A percentile compares a stretch with the other conserved stretches of the same genome.
Conservation (phyloP, 2,113 vertebrate genomes). For the Fulica atra region DNA sequence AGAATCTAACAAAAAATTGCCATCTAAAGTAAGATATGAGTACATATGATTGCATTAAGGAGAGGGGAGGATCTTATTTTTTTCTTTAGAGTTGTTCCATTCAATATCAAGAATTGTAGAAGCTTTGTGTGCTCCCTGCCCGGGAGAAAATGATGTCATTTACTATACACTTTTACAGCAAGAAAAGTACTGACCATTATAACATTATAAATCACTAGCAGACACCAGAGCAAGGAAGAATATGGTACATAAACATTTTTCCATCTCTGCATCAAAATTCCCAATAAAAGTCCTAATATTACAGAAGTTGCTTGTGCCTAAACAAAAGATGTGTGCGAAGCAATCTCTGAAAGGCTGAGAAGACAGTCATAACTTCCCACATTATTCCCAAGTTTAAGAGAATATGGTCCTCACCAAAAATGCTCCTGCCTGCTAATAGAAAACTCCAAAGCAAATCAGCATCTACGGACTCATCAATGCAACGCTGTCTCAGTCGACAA, state of each 20-base stretch:
- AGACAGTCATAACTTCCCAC: not conserved
- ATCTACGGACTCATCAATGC: not conserved
- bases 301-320: not conserved
- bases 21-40: constrained; percentile 50
- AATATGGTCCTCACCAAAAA: not conserved
- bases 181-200: not conserved
- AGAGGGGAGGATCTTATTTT: not conserved
- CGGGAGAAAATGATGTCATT: constrained; percentile 32
- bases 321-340: not conserved
- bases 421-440: not conserved
- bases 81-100: constrained; percentile 37
- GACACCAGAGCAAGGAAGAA: not conserved
- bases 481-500: not conserved
- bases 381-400: not conserved
- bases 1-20: constrained; percentile 58
- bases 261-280: not conserved
- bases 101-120: constrained; percentile 4
- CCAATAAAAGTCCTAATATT: not conserved
- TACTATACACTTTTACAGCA: not conserved
- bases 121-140: not conserved
- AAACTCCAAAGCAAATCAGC: constrained; percentile 19
- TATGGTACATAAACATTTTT: not conserved
- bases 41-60: not conserved
- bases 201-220: not conserved
- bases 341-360: not conserved